Conservation (phyloP, 92 coral and sea anemone genomes). For the Actinostola sp. region DNA sequence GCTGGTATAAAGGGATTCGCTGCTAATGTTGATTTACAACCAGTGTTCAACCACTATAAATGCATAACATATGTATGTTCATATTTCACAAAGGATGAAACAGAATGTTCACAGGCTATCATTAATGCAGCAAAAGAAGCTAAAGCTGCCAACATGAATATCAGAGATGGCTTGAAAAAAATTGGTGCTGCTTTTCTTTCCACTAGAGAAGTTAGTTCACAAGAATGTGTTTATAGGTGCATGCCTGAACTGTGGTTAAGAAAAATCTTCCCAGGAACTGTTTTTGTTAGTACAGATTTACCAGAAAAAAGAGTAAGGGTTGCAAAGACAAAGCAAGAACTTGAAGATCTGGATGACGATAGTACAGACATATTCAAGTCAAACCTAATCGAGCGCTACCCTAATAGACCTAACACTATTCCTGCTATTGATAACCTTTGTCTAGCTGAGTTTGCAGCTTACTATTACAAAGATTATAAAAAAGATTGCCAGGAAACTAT, state of each 20-base stretch:
- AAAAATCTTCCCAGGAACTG: slow-evolving; percentile 71
- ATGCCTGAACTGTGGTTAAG: slow-evolving; percentile 70
- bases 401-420: slow-evolving; percentile 34
- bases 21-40: too few species aligned
- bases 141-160: slow-evolving; percentile 15
- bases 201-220: slow-evolving; percentile 56
- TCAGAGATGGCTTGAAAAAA: slow-evolving; percentile 42
- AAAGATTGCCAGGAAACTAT: slow-evolving; percentile 22
- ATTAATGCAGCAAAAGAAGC: too few species aligned
- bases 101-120: too few species aligned
- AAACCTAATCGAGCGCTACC: slow-evolving; percentile 27
- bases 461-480: slow-evolving; percentile 62
- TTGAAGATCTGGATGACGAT: slow-evolving; percentile 57
- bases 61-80: slow-evolving; percentile 40
- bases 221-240: slow-evolving; percentile 59
- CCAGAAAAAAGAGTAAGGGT: too few species aligned
- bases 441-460: slow-evolving; percentile 76
- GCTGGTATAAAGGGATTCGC: slow-evolving; percentile 52
- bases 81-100: slow-evolving; percentile 43
- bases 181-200: slow-evolving; percentile 69
- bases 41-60: too few species aligned
- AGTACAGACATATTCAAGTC: slow-evolving; percentile 61
- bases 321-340: too few species aligned
- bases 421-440: slow-evolving; percentile 25
- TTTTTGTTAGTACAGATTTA: slow-evolving; percentile 50